phyloP scores from a whole-genome alignment of 2,797 vertebrate genomes.

The Oryzias dopingdopingensis region DNA sequence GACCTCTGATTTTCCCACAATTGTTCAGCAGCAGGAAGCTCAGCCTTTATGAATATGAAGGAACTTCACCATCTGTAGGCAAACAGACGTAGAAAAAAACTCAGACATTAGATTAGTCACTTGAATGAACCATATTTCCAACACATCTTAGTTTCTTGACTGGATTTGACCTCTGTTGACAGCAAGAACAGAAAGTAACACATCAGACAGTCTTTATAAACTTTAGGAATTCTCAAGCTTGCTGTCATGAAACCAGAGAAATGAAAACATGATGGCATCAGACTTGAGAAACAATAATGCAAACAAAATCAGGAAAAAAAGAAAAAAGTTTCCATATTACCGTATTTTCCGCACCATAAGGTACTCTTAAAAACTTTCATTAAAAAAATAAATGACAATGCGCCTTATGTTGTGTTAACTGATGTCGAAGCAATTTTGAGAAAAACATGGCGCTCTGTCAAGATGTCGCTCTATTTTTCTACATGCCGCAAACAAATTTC shows the following conservation, averaged over 20 bases:
- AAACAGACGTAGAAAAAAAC: conserved; percentile 51
- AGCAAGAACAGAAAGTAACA: background rate
- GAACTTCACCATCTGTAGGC: conserved; percentile 92
- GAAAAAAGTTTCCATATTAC: conserved; percentile 17
- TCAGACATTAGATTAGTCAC: background rate
- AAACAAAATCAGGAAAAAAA: conserved; percentile 34
- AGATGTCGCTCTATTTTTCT: no score
- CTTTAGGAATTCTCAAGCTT: background rate
- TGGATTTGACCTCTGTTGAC: no score
- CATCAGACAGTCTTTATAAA: background rate
- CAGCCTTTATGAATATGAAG: conserved; percentile 85
- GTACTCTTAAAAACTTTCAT: no score
- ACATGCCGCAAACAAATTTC: no score
- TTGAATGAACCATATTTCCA: no score
- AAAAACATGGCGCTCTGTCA: no score
- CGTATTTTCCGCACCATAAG: no score
- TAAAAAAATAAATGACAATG: no score
- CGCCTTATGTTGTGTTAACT: no score
- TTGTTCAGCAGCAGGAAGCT: conserved; percentile 83
- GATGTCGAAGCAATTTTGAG: no score
- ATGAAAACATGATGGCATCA: conserved; percentile 7
- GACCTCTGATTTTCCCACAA: conserved; percentile 88
- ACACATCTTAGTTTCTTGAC: no score
- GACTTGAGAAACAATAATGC: conserved; percentile 16
- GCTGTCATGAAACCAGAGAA: background rate